Evolutionary conservation across 2,113 vertebrate species (phyloP).

Genomic region (Coreoperca whiteheadi): DNA sequence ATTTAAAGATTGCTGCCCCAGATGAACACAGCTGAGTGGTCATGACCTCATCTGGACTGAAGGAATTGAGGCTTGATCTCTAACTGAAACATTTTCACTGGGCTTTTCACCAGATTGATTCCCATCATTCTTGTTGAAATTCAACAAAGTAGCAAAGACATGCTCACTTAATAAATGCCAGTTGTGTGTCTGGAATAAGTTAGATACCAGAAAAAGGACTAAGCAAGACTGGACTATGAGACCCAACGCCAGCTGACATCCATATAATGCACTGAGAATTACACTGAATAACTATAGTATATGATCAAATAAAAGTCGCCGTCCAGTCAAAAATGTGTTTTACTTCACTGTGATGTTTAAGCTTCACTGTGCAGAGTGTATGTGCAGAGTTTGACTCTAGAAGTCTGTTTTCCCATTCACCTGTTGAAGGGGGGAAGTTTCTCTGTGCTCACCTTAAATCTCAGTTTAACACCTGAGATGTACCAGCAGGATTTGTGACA

Average conservation of each 20-base stretch:
- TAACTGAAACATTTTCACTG: slow-evolving; percentile 15
- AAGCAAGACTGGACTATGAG: not conserved
- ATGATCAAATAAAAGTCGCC: too few relatives aligned
- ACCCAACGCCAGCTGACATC: not conserved
- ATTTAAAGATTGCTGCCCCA: slow-evolving; percentile 47
- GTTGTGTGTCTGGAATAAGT: not conserved
- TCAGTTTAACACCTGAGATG: too few relatives aligned
- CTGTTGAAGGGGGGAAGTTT: too few relatives aligned
- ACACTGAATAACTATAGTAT: not conserved
- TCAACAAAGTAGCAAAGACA: not conserved
- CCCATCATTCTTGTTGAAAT: not conserved
- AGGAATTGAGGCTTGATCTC: slow-evolving; percentile 16
- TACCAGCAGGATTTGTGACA: too few relatives aligned
- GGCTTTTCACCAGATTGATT: slow-evolving; percentile 12
- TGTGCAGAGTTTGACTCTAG: too few relatives aligned
- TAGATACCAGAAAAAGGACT: not conserved
- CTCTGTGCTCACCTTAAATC: too few relatives aligned
- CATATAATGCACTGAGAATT: not conserved
- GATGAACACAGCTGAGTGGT: slow-evolving; percentile 36
- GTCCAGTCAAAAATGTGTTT: too few relatives aligned
- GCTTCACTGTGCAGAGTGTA: too few relatives aligned
- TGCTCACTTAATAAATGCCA: not conserved
- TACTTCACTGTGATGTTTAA: too few relatives aligned
- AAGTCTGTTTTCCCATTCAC: too few relatives aligned
- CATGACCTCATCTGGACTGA: slow-evolving; percentile 31